A percentile compares a stretch with the other conserved stretches of the same genome.
Evolutionary conservation across 2,113 vertebrate species (phyloP).

Genomic region (Gracilinanus agilis): DNA sequence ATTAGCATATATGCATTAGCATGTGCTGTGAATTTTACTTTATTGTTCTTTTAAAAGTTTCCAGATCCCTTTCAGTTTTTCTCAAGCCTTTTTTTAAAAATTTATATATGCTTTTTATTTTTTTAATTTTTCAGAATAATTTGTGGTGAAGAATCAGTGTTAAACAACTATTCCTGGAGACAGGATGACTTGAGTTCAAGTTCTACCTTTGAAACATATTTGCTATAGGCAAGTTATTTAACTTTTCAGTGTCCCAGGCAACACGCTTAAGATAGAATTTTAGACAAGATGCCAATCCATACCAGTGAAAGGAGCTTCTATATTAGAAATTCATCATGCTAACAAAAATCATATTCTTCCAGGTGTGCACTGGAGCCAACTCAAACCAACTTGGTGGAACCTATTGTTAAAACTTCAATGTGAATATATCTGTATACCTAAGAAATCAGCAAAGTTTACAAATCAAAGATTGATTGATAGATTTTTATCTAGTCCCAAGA

Average conservation of each 20-base stretch:
- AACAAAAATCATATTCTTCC: not conserved
- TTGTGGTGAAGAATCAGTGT: not conserved
- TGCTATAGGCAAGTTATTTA: not conserved
- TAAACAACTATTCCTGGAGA: not conserved
- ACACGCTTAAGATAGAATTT: not conserved
- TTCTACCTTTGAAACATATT: not conserved
- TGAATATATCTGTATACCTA: not conserved
- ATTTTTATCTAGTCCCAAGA: not conserved
- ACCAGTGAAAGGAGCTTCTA: not conserved
- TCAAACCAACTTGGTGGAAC: not conserved
- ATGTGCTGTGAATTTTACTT: conserved; percentile 66
- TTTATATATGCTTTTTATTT: not conserved
- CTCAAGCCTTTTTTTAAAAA: conserved; percentile 44
- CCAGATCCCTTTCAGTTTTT: conserved; percentile 67
- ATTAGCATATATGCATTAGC: conserved; percentile 76
- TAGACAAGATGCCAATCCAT: not conserved
- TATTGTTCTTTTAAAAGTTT: conserved; percentile 51
- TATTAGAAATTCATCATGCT: not conserved
- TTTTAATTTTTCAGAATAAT: not conserved
- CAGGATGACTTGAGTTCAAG: not conserved
- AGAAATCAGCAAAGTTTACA: not conserved
- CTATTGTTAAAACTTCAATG: not conserved
- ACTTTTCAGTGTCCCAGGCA: not conserved
- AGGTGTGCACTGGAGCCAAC: not conserved
- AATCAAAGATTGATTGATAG: not conserved